These are phyloP conservation scores for Penaeus japonicus DNA, from an alignment of 1,140 invertebrate genomes.

Conservation along the genomic window DNA sequence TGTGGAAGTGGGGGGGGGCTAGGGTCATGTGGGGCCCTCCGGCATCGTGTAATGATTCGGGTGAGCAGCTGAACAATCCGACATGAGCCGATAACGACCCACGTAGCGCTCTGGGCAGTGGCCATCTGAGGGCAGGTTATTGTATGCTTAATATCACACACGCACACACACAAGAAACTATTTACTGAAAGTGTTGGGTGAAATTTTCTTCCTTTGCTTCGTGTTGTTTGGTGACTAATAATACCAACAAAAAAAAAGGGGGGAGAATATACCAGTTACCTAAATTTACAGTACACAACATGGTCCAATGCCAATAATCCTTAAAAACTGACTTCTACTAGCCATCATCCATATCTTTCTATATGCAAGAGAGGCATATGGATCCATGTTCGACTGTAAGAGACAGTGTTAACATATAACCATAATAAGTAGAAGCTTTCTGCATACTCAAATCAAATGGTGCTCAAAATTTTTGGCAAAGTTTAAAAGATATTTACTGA, in stretches of 20 bases:
- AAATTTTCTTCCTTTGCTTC: neutral
- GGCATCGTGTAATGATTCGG: constrained; percentile 45
- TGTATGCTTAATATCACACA: neutral
- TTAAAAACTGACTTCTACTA: neutral
- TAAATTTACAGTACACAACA: no score
- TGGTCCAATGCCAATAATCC: neutral
- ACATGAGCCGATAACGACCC: constrained; percentile 58
- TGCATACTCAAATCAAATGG: neutral
- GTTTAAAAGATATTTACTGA: constrained; percentile 34
- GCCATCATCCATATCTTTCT: neutral
- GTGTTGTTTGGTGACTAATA: neutral
- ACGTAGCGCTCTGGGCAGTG: constrained; percentile 58
- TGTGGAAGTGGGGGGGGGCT: constrained; percentile 28
- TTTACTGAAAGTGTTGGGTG: neutral
- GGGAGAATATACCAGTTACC: neutral
- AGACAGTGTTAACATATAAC: neutral
- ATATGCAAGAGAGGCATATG: neutral
- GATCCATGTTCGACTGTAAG: neutral
- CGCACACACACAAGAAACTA: neutral
- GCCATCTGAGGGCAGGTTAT: constrained; percentile 47
- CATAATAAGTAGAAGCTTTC: neutral
- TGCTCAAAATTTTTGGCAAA: neutral
- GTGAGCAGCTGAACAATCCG: constrained; percentile 56
- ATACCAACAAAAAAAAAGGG: neutral
- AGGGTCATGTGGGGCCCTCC: constrained; percentile 53